Evolutionary conservation across 53 echinoderm and acorn worm species (phyloP), one percentile per base, ranked within the genome.

Genomic region (Pentamera pediparva): DNA sequence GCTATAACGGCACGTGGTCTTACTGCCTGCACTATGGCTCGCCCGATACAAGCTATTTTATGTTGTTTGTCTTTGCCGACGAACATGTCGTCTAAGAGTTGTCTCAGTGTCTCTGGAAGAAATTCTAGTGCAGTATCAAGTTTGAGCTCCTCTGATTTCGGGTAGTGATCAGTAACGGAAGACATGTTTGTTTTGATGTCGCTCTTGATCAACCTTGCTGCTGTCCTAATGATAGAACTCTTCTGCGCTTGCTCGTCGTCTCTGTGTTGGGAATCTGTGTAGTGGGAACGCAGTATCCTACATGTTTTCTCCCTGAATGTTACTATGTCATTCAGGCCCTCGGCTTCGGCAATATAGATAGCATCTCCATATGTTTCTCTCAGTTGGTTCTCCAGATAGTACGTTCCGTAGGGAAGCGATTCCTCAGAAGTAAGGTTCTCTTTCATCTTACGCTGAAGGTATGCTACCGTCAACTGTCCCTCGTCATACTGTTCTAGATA

Each of bases 1-100:
- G n/a, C n/a, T n/a, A n/a, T n/a, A n/a, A n/a, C n/a, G n/a, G n/a
- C n/a, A n/a, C n/a, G 72, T 18, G 65, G 70, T 50, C 69, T 33
- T 21, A 52, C 53, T 81, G 75, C 74, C 34, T 81, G 82, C 25
- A 81, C 52, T 10, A 81, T 81, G 33, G 82, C 82, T 76, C 61
- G 75, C 6, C 82, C 82, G 41, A 81, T 81, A 36, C 75, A 29
- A 29, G 82, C 82, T 48, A 81, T 49, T 74, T 81, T 80, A 35
- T 58, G 72, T 51, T 48, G 49, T 18, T 51, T 79, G 60, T 80
- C 40, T 53, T 80, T 80, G 15, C 72, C 72, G 17, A 35, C 59
- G 59, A 78, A 78, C 32, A 78, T n/a, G 30, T 22, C 22, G 9
- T 69, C 54, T 52, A 78, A 39, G 6, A 78, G 24, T 47, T 35